phyloP scores from a whole-genome alignment of 53 echinoderm and acorn worm genomes.

The Hippasteria phrygiana region DNA sequence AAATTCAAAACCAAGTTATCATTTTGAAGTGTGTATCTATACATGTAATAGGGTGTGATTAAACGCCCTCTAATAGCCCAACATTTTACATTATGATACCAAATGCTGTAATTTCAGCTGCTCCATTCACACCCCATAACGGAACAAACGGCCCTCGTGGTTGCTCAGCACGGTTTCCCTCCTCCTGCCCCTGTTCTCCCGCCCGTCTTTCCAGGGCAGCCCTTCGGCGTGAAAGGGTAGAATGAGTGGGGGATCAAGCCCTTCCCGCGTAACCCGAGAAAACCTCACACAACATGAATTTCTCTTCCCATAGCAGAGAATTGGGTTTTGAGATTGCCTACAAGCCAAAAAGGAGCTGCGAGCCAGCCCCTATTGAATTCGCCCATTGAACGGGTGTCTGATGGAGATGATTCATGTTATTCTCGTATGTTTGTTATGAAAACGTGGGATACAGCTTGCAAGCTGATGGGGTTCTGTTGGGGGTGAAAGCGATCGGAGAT shows the following conservation, averaged over 20 bases:
- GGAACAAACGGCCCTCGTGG: background rate
- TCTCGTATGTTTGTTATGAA: conserved; percentile 9
- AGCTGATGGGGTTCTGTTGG: background rate
- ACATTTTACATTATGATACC: background rate
- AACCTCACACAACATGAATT: conserved; percentile 32
- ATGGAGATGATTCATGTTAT: conserved; percentile 27
- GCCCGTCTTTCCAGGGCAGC: conserved; percentile 7
- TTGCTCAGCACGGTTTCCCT: background rate
- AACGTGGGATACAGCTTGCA: conserved; percentile 8
- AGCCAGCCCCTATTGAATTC: conserved; percentile 47
- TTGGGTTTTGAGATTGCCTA: conserved; percentile 9
- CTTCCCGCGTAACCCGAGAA: conserved; percentile 54
- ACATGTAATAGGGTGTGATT: too few relatives aligned
- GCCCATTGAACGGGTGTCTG: conserved; percentile 18
- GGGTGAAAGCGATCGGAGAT: background rate
- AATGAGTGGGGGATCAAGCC: conserved; percentile 9
- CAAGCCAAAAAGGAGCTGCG: background rate
- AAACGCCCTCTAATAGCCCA: background rate
- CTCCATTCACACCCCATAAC: conserved; percentile 25
- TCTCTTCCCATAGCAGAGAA: background rate
- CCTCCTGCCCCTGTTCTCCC: background rate
- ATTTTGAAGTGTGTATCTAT: too few relatives aligned
- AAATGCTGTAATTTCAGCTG: conserved; percentile 43
- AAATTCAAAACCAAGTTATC: too few relatives aligned
- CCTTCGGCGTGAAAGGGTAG: conserved; percentile 40